Evolutionary conservation across 1,140 invertebrate species (phyloP), one percentile per base, ranked within the genome.

Genomic region (Heliothis subflexa): DNA sequence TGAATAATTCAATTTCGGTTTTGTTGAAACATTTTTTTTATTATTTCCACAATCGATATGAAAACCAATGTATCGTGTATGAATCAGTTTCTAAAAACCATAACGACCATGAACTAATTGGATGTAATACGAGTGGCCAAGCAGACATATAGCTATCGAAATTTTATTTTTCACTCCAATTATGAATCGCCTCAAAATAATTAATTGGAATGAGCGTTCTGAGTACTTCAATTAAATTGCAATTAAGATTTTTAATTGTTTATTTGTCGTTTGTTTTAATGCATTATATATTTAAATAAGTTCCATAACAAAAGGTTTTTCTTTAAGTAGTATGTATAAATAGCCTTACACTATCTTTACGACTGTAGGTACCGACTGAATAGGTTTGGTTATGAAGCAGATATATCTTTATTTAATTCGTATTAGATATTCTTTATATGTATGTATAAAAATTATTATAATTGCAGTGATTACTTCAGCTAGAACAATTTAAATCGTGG

Each of bases 211-310:
- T 49, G n/a, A 62, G 72, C 50, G 61, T 18, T 25, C 61, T 3
- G 50, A 25, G 14, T 49, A 57, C 64, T 74, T 68, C 47, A 80
- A 85, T 86, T 77, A 85, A 85, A 85, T 89, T 85, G 55, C 80
- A 85, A 80, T 57, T 61, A 83, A 79, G 83, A 81, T 88, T 90
- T 90, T 90, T 85, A 87, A 85, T 90, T 87, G 86, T 94, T 93
- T 94, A 94, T 92, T 94, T 93, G 88, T 94, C 88, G 85, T 93
- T 94, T 93, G 89, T 93, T 93, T 91, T 89, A 92, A 94, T 93
- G 89, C 88, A 88, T 92, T 92, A 92, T 91, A 92, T 93, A 91
- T 92, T 93, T 93, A 92, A 93, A 93, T 94, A 93, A 91, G 91
- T 93, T 93, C 85, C 85, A 93, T 93, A 94, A 93, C 91, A 94